phyloP scores from a whole-genome alignment of 2,113 vertebrate species.

The Perccottus glenii region DNA sequence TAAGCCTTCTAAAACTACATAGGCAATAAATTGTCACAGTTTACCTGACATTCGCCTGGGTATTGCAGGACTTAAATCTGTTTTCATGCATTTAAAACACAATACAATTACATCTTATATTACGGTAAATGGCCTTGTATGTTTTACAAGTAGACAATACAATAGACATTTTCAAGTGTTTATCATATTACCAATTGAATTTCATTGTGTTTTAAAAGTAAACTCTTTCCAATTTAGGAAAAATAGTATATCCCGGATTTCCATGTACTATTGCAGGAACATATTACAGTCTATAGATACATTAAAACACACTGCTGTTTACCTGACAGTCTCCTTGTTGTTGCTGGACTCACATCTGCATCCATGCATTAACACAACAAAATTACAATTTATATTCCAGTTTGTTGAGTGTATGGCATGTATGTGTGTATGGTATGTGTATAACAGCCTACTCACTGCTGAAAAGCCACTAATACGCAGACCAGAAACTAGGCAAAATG shows the following conservation, averaged over 20 bases:
- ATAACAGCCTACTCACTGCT: background rate
- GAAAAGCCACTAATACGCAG: background rate
- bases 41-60: background rate
- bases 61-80: background rate
- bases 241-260: background rate
- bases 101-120: background rate
- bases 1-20: no score
- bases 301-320: background rate
- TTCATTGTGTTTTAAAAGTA: no score
- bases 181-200: no score
- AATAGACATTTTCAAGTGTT: no score
- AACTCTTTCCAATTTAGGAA: no score
- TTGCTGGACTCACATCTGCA: background rate
- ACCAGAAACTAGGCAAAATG: no score
- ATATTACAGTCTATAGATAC: no score
- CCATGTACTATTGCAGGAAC: no score
- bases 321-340: slow-evolving; percentile 10
- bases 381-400: background rate
- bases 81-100: background rate
- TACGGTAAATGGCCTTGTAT: no score
- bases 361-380: background rate
- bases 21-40: background rate
- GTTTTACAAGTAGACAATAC: no score
- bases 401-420: background rate
- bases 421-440: background rate